Evolutionary conservation across 2,113 vertebrate species (phyloP).

Genomic region (Mastomys coucha): DNA sequence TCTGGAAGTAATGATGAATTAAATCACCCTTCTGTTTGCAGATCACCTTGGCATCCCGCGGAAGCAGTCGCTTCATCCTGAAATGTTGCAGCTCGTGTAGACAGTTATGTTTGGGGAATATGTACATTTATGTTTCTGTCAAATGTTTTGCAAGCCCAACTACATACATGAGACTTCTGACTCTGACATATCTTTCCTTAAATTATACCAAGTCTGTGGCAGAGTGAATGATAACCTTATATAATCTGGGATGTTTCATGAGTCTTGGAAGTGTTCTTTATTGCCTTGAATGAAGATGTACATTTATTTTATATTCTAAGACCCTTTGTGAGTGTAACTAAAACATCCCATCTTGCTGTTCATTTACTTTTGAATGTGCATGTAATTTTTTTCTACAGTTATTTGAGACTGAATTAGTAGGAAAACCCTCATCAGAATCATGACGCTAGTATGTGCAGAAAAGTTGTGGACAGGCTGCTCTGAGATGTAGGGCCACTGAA

Average conservation of each 20-base stretch:
- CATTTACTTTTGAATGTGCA: slow-evolving; percentile 14
- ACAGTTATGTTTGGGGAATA: slow-evolving; percentile 46
- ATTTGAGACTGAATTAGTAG: neutral
- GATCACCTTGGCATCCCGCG: slow-evolving; percentile 69
- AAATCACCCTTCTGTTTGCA: slow-evolving; percentile 69
- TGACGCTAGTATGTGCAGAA: neutral
- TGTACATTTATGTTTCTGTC: slow-evolving; percentile 46
- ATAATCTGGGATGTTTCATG: slow-evolving; percentile 27
- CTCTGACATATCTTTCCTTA: slow-evolving; percentile 64
- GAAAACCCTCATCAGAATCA: neutral
- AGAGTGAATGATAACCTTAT: slow-evolving; percentile 41
- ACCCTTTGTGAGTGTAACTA: slow-evolving; percentile 60
- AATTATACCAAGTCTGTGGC: slow-evolving; percentile 59
- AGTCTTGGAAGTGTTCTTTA: slow-evolving; percentile 41
- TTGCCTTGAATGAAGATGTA: slow-evolving; percentile 23
- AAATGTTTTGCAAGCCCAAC: slow-evolving; percentile 61
- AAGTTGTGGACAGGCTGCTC: neutral
- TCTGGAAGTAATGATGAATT: slow-evolving; percentile 71
- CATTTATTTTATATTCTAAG: slow-evolving; percentile 36
- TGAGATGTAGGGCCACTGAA: neutral
- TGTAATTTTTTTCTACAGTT: slow-evolving; percentile 32
- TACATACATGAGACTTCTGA: slow-evolving; percentile 45
- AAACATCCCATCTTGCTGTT: slow-evolving; percentile 12
- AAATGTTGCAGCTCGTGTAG: slow-evolving; percentile 52
- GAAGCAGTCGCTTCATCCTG: slow-evolving; percentile 81